Evolutionary conservation across 2,888 invertebrate species (phyloP).

Genomic region (Eustalomyia histrio): DNA sequence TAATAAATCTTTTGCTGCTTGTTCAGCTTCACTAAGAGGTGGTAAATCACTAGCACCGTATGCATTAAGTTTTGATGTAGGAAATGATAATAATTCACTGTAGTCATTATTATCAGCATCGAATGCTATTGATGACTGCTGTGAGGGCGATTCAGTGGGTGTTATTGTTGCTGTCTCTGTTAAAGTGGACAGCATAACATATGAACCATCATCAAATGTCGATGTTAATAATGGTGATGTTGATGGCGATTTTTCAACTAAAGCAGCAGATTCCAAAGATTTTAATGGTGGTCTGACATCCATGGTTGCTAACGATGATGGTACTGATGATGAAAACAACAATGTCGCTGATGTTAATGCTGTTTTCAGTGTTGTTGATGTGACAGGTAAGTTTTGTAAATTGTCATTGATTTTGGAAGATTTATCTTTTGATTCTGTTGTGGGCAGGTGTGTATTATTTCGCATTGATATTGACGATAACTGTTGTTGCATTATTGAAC

Average conservation of each 20-base stretch:
- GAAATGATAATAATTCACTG: conserved; percentile 53
- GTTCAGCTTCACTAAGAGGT: conserved; percentile 60
- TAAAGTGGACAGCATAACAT: conserved; percentile 37
- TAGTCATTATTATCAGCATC: conserved; percentile 39
- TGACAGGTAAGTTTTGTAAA: conserved; percentile 51
- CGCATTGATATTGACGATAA: conserved; percentile 38
- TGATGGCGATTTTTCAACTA: conserved; percentile 47
- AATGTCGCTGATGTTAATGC: conserved; percentile 11
- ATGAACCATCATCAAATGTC: conserved; percentile 45
- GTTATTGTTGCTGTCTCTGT: conserved; percentile 38
- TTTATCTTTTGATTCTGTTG: conserved; percentile 48
- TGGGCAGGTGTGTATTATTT: conserved; percentile 45
- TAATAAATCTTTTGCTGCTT: conserved; percentile 71
- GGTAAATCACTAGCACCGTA: conserved; percentile 61
- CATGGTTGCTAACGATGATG: conserved; percentile 20
- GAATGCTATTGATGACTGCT: conserved; percentile 33
- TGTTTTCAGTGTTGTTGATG: conserved; percentile 39
- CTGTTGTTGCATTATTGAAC: conserved; percentile 34
- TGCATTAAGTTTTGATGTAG: conserved; percentile 51
- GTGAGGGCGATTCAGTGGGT: conserved; percentile 37
- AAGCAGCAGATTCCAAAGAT: conserved; percentile 49
- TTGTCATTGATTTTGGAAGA: conserved; percentile 52
- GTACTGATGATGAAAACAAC: conserved; percentile 13
- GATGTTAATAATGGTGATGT: conserved; percentile 65
- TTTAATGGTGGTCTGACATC: conserved; percentile 17